Percentiles rank a stretch among this genome's conserved stretches.
Evolutionary conservation across 2,113 vertebrate species (phyloP).

Genomic region (Caracal caracal): DNA sequence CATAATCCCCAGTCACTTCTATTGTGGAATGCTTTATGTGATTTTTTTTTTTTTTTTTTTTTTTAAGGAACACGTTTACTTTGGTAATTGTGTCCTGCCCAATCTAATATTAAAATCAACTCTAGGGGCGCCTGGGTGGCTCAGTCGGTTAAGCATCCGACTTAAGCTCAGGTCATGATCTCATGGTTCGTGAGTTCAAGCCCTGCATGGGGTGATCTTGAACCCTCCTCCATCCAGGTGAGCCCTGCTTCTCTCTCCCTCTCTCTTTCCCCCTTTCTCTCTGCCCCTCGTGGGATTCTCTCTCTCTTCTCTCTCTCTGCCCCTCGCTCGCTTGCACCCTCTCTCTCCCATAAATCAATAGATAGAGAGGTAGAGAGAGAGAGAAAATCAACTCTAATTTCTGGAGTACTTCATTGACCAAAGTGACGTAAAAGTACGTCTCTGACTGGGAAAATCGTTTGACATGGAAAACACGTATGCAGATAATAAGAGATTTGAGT

Average conservation of each 20-base stretch:
- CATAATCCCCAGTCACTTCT: background rate
- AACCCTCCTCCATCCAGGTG: too few relatives aligned
- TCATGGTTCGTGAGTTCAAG: too few relatives aligned
- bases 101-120: background rate
- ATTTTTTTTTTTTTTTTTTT: background rate
- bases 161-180: too few relatives aligned
- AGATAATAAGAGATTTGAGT: background rate
- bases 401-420: background rate
- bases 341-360: too few relatives aligned
- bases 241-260: too few relatives aligned
- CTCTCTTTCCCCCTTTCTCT: too few relatives aligned
- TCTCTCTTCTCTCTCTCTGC: too few relatives aligned
- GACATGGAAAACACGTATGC: background rate
- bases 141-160: too few relatives aligned
- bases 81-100: background rate
- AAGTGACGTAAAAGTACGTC: background rate
- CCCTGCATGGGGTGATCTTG: too few relatives aligned
- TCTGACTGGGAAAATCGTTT: slow-evolving; percentile 42
- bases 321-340: too few relatives aligned
- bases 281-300: too few relatives aligned
- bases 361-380: too few relatives aligned
- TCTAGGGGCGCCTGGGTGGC: background rate
- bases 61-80: background rate
- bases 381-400: background rate
- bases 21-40: background rate